Percentiles rank a stretch among this genome's conserved stretches.
Conservation (phyloP, 2,113 vertebrate genomes). For the Phalacrocorax pelagicus region DNA sequence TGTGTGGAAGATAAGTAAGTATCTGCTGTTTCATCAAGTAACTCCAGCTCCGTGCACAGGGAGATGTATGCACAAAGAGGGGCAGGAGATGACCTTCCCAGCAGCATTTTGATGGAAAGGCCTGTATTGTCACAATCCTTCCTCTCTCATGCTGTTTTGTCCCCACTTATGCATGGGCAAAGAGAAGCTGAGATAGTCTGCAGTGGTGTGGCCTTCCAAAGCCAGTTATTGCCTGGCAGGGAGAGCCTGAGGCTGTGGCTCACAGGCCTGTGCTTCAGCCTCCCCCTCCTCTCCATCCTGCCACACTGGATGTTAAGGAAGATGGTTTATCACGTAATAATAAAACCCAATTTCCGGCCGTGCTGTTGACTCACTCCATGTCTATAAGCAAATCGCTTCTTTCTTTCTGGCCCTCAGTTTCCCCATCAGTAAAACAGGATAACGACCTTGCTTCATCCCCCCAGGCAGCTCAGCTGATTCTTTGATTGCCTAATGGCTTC, state of each 20-base stretch:
- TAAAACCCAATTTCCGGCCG: neutral
- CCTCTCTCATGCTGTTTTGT: neutral
- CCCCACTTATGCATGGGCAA: fast-evolving
- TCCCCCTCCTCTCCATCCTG: neutral
- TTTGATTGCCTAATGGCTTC: neutral
- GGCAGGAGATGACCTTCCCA: neutral
- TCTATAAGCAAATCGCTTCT: neutral
- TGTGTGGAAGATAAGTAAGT: neutral
- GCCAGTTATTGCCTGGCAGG: neutral
- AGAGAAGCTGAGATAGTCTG: neutral
- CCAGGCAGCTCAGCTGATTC: neutral
- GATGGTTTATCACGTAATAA: neutral
- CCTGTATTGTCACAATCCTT: neutral
- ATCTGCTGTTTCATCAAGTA: neutral
- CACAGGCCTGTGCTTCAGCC: neutral
- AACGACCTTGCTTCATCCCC: neutral
- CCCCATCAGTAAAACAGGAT: neutral
- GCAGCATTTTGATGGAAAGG: neutral
- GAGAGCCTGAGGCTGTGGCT: neutral
- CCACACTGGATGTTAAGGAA: neutral
- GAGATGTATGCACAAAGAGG: neutral
- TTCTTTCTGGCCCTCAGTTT: neutral
- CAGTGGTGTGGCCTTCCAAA: neutral
- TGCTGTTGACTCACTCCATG: neutral
- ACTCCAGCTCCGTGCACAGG: neutral